Evolutionary conservation across 2,113 vertebrate genomes (phyloP).

Genomic region (Myrmecophaga tridactyla): DNA sequence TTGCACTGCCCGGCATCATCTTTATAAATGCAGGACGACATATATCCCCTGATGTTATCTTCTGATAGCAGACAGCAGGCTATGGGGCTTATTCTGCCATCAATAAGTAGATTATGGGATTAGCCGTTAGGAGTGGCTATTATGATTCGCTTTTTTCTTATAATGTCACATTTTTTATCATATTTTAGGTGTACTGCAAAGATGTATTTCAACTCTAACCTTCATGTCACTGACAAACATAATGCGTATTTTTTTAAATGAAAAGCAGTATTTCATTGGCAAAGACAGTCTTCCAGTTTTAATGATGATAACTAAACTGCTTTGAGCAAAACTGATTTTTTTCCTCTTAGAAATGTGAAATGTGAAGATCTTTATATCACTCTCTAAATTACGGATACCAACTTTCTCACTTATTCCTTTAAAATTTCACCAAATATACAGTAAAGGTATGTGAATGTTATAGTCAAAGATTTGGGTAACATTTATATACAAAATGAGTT

Average conservation of each 20-base stretch:
- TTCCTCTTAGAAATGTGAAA: not conserved
- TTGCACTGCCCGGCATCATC: no score
- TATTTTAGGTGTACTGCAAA: constrained; percentile 54
- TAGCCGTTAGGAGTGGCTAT: not conserved
- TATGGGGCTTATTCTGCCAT: not conserved
- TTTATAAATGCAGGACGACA: not conserved
- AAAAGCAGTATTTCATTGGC: constrained; percentile 48
- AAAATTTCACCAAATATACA: not conserved
- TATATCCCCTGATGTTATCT: not conserved
- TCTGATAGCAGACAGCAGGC: constrained; percentile 28
- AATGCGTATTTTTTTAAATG: constrained; percentile 5
- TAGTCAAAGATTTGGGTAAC: not conserved
- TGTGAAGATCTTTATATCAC: not conserved
- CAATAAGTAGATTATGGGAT: constrained; percentile 24
- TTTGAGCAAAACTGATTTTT: not conserved
- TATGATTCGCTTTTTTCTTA: constrained; percentile 54
- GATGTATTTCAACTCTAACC: constrained; percentile 65
- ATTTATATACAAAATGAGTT: not conserved
- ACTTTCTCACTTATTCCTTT: not conserved
- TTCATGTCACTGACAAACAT: constrained; percentile 62
- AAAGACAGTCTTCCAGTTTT: constrained; percentile 58
- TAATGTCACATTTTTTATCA: constrained; percentile 64
- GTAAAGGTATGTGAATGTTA: not conserved
- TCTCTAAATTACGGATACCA: not conserved
- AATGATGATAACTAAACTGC: constrained; percentile 25